A percentile compares a stretch with the other conserved stretches of the same genome.
Conservation (phyloP, 2,888 invertebrate genomes). For the Hypselothyrea guttata region DNA sequence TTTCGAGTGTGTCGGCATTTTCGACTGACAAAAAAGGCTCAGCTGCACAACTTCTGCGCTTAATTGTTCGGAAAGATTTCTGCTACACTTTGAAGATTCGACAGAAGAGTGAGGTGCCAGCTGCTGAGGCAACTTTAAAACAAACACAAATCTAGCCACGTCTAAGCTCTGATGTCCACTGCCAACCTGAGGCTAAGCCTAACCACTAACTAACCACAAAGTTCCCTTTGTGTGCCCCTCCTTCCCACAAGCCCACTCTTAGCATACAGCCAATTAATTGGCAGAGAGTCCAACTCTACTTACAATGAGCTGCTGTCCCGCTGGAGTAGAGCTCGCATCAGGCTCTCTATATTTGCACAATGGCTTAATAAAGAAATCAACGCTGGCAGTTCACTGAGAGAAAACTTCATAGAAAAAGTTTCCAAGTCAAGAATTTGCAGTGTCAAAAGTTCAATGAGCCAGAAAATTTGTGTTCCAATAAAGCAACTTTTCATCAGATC, state of each 20-base stretch:
- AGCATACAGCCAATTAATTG: slow-evolving; percentile 60
- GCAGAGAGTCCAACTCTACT: slow-evolving; percentile 38
- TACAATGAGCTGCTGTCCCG: slow-evolving; percentile 26
- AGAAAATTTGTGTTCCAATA: too few species aligned
- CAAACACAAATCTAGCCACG: neutral
- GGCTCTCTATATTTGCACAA: slow-evolving; percentile 33
- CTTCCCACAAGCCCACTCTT: too few species aligned
- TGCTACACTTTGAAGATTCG: slow-evolving; percentile 12
- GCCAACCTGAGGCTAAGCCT: neutral
- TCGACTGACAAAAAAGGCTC: slow-evolving; percentile 54
- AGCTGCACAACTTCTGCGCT: slow-evolving; percentile 33
- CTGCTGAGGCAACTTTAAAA: neutral
- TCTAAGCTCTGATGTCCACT: neutral
- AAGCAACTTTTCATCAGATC: too few species aligned
- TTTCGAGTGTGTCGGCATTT: slow-evolving; percentile 72
- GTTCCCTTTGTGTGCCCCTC: slow-evolving; percentile 49
- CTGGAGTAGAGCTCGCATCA: slow-evolving; percentile 40
- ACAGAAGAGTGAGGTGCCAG: neutral
- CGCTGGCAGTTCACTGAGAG: too few species aligned
- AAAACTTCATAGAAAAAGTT: too few species aligned
- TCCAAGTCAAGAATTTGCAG: too few species aligned
- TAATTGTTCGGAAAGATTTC: slow-evolving; percentile 71
- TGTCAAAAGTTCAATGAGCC: too few species aligned
- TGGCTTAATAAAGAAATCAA: slow-evolving; percentile 67
- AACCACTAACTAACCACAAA: slow-evolving; percentile 68